Evolutionary conservation across 2,797 vertebrate genomes (phyloP).

Genomic region (Sebastolobus altivelis): DNA sequence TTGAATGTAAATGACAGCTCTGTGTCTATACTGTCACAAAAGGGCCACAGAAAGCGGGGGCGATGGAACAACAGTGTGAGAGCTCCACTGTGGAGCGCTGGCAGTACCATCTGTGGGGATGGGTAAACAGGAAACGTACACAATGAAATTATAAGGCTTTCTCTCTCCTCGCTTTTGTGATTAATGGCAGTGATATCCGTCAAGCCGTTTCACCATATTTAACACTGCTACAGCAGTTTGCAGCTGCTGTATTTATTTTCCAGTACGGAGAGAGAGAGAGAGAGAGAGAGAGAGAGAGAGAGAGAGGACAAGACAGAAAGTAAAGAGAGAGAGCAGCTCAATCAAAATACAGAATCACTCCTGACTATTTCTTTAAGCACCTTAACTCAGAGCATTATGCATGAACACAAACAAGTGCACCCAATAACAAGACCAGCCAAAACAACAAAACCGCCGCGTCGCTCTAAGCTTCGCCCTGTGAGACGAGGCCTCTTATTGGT

Average conservation of each 20-base stretch:
- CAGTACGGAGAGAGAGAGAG: constrained; percentile 13
- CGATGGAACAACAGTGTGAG: constrained; percentile 78
- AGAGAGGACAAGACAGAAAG: constrained; percentile 15
- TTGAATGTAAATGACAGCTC: constrained; percentile 84
- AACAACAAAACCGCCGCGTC: constrained; percentile 22
- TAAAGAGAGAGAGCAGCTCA: constrained; percentile 33
- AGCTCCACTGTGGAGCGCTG: constrained; percentile 76
- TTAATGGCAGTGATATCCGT: constrained; percentile 84
- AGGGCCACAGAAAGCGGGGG: constrained; percentile 79
- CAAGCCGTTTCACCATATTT: constrained; percentile 85
- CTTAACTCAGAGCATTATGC: constrained; percentile 26
- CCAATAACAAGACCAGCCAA: constrained; percentile 45
- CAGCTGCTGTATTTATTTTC: constrained; percentile 80
- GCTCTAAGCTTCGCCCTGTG: constrained; percentile 57
- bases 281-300: not conserved
- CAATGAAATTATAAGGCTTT: constrained; percentile 85
- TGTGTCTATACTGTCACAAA: constrained; percentile 81
- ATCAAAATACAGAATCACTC: constrained; percentile 56
- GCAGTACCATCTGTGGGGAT: constrained; percentile 84
- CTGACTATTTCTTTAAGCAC: constrained; percentile 34
- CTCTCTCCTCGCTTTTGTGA: constrained; percentile 77
- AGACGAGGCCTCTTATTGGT: constrained; percentile 69
- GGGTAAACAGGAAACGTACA: constrained; percentile 85
- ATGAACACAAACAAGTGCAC: constrained; percentile 45
- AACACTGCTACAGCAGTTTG: constrained; percentile 78